phyloP scores from a whole-genome alignment of 2,888 invertebrate species.

The Eupithecia pulchellata region DNA sequence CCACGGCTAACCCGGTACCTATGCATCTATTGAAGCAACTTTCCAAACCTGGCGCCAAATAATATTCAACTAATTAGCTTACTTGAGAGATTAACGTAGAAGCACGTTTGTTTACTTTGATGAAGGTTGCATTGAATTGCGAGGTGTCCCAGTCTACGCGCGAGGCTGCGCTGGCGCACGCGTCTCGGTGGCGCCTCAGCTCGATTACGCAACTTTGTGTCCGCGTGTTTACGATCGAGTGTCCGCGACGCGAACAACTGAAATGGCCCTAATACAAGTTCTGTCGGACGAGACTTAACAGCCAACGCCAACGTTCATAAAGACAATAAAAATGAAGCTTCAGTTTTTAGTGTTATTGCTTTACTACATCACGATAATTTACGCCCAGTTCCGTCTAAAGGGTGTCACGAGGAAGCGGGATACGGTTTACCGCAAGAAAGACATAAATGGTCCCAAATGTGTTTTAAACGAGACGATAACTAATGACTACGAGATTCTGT shows the following conservation, averaged over 20 bases:
- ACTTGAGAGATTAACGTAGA: slow-evolving; percentile 63
- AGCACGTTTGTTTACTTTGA: slow-evolving; percentile 81
- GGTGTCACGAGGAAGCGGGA: slow-evolving; percentile 74
- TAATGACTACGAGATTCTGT: slow-evolving; percentile 84
- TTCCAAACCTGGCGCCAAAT: slow-evolving; percentile 49
- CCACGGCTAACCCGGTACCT: slow-evolving; percentile 10
- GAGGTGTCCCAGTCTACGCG: slow-evolving; percentile 81
- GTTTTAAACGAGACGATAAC: slow-evolving; percentile 83
- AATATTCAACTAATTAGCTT: slow-evolving; percentile 52
- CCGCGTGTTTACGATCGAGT: slow-evolving; percentile 68
- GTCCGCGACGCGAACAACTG: slow-evolving; percentile 60
- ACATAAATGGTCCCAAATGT: slow-evolving; percentile 79
- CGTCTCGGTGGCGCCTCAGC: slow-evolving; percentile 82
- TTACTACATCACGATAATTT: slow-evolving; percentile 67
- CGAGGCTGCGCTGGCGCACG: slow-evolving; percentile 82
- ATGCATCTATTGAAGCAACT: slow-evolving; percentile 25
- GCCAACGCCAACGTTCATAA: slow-evolving; percentile 53
- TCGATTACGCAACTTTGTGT: slow-evolving; percentile 74
- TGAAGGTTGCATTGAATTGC: slow-evolving; percentile 84
- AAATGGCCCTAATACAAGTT: slow-evolving; percentile 65
- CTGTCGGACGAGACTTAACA: slow-evolving; percentile 38
- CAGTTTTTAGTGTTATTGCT: slow-evolving; percentile 73
- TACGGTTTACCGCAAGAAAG: slow-evolving; percentile 75
- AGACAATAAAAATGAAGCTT: slow-evolving; percentile 73
- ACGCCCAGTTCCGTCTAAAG: slow-evolving; percentile 71